Conservation (phyloP, 2,888 invertebrate genomes). For the Conomelus anceps region DNA sequence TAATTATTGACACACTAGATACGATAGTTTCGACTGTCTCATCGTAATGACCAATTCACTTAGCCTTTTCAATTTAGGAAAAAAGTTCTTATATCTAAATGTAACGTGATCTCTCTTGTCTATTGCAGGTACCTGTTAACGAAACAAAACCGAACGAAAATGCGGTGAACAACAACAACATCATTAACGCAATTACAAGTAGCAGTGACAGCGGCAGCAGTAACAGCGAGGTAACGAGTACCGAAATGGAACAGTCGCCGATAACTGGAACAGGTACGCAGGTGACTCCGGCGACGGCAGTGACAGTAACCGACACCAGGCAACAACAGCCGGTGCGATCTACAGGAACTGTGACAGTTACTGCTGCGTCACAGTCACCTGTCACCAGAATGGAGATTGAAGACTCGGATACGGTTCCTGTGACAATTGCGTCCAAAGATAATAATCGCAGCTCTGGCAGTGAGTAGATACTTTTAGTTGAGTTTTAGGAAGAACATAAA, state of each 20-base stretch:
- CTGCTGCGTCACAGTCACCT: conserved; percentile 14
- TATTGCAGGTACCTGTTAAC: background rate
- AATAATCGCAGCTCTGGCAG: conserved; percentile 37
- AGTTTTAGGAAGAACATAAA: no score
- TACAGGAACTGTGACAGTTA: background rate
- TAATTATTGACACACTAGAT: no score
- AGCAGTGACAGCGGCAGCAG: background rate
- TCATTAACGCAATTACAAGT: no score
- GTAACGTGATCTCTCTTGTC: no score
- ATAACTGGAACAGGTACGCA: background rate
- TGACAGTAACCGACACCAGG: background rate
- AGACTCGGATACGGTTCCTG: conserved; percentile 49
- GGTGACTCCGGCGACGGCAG: background rate
- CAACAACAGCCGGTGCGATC: background rate
- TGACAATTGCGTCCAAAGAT: conserved; percentile 47
- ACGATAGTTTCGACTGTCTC: no score
- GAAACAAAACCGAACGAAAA: background rate
- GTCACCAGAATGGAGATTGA: conserved; percentile 40
- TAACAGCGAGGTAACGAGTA: background rate
- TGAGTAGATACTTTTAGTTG: background rate
- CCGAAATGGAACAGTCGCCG: background rate
- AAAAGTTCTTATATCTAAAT: no score
- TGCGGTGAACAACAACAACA: background rate
- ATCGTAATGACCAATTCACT: no score
- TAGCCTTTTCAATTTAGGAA: no score